Evolutionary conservation across 2,113 vertebrate species (phyloP).

Genomic region (Stercorarius parasiticus): DNA sequence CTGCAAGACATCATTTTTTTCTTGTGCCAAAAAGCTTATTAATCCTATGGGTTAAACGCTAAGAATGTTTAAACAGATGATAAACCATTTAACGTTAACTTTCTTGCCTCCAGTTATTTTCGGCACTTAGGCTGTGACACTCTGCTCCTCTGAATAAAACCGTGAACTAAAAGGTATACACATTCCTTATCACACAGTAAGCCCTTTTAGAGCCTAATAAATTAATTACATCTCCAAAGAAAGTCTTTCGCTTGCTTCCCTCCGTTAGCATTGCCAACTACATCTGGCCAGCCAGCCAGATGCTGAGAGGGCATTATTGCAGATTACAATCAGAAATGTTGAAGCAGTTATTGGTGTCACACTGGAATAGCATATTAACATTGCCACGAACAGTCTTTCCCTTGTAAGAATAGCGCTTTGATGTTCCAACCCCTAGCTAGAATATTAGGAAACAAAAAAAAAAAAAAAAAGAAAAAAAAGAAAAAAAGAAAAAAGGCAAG

Average conservation of each 20-base stretch:
- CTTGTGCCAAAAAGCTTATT: constrained; percentile 19
- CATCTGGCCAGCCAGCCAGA: not conserved
- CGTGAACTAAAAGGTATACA: not conserved
- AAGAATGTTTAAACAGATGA: constrained; percentile 43
- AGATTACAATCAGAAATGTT: constrained; percentile 17
- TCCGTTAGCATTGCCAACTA: not conserved
- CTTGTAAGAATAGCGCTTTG: not conserved
- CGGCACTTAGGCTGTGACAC: not conserved
- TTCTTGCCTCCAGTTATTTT: constrained; percentile 27
- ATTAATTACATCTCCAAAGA: constrained; percentile 11
- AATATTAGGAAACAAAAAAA: not conserved
- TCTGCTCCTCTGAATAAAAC: not conserved
- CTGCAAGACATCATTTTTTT: not conserved
- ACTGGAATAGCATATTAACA: not conserved
- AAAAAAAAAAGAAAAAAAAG: not conserved
- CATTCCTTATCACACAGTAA: not conserved
- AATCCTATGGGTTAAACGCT: constrained; percentile 37
- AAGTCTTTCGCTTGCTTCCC: not conserved
- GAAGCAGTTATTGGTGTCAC: not conserved
- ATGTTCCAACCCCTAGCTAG: constrained; percentile 22
- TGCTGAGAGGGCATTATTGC: not conserved
- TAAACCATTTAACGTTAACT: constrained; percentile 25
- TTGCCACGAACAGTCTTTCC: constrained; percentile 9
- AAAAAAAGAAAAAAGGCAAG: not conserved
- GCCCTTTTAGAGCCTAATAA: not conserved